phyloP scores from a whole-genome alignment of 2,113 vertebrate genomes.

The cattle (Bos taurus) region ARS-UCD2.0 NC_037330.1:47808001-47808500 shows the following conservation, averaged over 20 bases:
- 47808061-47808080: neutral
- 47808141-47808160: neutral
- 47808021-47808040: neutral
- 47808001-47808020: neutral
- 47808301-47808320: neutral
- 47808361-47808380: neutral
- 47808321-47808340: neutral
- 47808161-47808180: neutral
- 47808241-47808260: neutral
- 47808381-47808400: neutral
- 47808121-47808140: neutral
- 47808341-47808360: neutral
- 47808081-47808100: neutral
- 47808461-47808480: neutral
- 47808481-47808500: neutral
- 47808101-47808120: neutral
- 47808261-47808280: neutral
- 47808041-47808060: neutral
- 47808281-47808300: neutral
- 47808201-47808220: neutral
- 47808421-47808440: neutral
- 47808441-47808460: neutral
- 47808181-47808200: neutral
- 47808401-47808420: neutral
- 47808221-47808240: neutral